Percentiles rank a stretch among this genome's conserved stretches.
Conservation (phyloP, 2,888 invertebrate genomes). For the Trimorus sp. region DNA sequence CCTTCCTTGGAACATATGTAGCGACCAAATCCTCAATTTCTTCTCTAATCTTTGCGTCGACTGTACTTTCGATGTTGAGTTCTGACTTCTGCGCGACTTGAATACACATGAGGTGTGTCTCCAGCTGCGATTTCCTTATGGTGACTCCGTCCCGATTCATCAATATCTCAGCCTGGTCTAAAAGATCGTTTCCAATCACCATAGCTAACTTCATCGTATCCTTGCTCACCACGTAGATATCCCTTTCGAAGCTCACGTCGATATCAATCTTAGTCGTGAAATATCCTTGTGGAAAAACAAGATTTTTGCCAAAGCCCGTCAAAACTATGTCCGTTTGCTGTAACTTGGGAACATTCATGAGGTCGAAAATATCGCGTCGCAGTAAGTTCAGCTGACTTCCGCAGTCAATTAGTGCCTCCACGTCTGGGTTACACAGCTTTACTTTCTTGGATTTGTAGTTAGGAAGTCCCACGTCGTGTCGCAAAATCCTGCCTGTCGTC, state of each 20-base stretch:
- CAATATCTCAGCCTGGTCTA: slow-evolving; percentile 38
- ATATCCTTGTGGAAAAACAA: neutral
- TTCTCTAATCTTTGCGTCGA: neutral
- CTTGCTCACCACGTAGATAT: slow-evolving; percentile 40
- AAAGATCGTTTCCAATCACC: slow-evolving; percentile 49
- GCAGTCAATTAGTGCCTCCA: neutral
- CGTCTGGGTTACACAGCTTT: neutral
- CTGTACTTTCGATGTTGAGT: slow-evolving; percentile 9
- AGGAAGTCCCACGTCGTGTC: no score
- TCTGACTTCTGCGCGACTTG: neutral
- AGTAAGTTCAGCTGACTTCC: neutral
- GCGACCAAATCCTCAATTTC: neutral
- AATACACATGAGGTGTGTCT: slow-evolving; percentile 28
- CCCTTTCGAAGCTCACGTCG: neutral
- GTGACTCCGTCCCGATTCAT: slow-evolving; percentile 22
- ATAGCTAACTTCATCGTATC: slow-evolving; percentile 29
- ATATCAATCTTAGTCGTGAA: neutral
- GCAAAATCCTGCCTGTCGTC: no score
- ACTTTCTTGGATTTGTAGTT: slow-evolving; percentile 1
- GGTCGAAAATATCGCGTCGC: neutral
- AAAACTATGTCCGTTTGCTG: slow-evolving; percentile 14
- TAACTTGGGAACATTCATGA: neutral
- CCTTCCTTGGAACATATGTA: slow-evolving; percentile 8
- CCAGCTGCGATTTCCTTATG: slow-evolving; percentile 8
- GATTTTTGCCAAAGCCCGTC: slow-evolving; percentile 11